Base-by-base conservation (phyloP, 2,797 vertebrate genomes). In the Eulemur coronatus region DNA sequence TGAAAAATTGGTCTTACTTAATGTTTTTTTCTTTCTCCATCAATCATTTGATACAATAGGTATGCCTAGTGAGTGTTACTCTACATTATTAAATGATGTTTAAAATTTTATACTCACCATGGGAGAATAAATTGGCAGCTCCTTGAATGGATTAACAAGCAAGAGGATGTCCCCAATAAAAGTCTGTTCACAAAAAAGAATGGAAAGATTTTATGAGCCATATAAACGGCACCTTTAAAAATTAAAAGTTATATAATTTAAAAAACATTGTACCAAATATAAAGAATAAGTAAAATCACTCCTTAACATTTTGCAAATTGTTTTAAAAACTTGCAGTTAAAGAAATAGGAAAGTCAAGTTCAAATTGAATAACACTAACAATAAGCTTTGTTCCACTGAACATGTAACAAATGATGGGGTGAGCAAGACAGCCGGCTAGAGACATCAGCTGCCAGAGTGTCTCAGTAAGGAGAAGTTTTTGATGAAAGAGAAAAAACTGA, bases 71-170 rank as follows among this genome's bases (percentile, higher is more conserved):
- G 1, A 30, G 7, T 38, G 30, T 4, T 0, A 15, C 14, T 80
- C 3, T 78, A 57, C 35, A 65, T 46, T 84, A 87, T 76, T 35
- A 65, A 0, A n/a, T 0, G n/a, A 0, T 52, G 91, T 6, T 91
- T 59, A 28, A 90, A 95, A 96, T 8, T 90, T 28, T 95, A 75
- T 28, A 59, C 99, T 99, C 98, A 99, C 99, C 98, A 99, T 97
- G 76, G 99, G 98, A 89, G 99, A 99, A 98, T 99, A 99, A 98
- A 99, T 99, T 72, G 99, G 99, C 94, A 99, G 99, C 90, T 99
- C 99, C 98, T 99, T 99, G 98, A 99, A 99, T 22, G 99, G 99
- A 95, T 99, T 99, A 93, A 99, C 99, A 94, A 99, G 99, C 95
- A 99, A 98, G 79, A 99, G 99, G 98, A 99, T 99, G 98, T 99